Evolutionary conservation across 2,797 vertebrate species (phyloP), one percentile per base, ranked within the genome.

Genomic region (Kryptopterus vitreolus): DNA sequence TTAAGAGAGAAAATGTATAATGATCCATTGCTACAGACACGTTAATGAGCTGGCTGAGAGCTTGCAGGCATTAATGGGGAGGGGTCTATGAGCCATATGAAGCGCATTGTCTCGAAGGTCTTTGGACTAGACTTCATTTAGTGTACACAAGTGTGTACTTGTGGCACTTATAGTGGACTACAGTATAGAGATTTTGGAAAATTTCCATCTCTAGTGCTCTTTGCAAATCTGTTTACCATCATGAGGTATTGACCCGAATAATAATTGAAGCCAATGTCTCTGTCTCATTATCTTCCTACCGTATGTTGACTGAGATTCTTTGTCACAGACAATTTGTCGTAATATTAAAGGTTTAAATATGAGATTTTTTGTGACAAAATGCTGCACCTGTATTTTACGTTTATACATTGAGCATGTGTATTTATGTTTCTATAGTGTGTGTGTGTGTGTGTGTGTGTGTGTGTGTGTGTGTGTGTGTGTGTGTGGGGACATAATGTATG

Each of bases 1-100:
- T 93, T 90, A 90, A 68, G 77, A 84, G 82, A 86, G 83, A 91
- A 86, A 90, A 89, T 83, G 83, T 78, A 84, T 69, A 85, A 63
- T 80, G 83, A 87, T 72, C 77, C 81, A 73, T 82, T 48, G 80
- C 77, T 77, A 71, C 29, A 43, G 62, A 81, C 29, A 70, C 57
- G 83, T 77, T 86, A 90, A 85, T 76, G 80, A 84, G 71, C 70
- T n/a, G 24, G 20, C 72, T 86, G 66, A 83, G 78, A 81, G 69
- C 80, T 70, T 43, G 31, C 73, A 63, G 53, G 43, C 55, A 52
- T 33, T 43, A 3, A 16, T 66, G 75, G 69, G n/a, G 38, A 70
- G 55, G 46, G 59, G 66, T 50, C 8, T 55, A 43, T 48, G 18
- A 76, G 43, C n/a, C 16, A 69, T 26, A 24, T 68, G n/a, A 68